phyloP scores from a whole-genome alignment of 2,888 invertebrate genomes.

The Endomychus coccineus region DNA sequence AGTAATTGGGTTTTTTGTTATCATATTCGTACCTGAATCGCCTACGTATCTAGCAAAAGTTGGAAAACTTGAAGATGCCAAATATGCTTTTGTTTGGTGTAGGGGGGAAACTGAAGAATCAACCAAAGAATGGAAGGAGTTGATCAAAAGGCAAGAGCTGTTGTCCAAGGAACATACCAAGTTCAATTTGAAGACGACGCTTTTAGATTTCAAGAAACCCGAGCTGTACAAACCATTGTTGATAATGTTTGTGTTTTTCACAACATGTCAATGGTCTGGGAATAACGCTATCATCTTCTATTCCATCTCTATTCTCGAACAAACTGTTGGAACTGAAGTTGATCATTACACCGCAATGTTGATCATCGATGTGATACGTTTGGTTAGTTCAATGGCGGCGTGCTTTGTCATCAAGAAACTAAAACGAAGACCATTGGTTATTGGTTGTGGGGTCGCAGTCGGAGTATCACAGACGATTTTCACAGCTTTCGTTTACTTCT shows the following conservation, averaged over 20 bases:
- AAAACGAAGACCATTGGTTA: conserved; percentile 55
- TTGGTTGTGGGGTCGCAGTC: conserved; percentile 58
- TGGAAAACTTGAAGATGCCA: conserved; percentile 51
- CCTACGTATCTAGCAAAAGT: conserved; percentile 61
- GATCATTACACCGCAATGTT: conserved; percentile 61
- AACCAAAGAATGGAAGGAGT: conserved; percentile 46
- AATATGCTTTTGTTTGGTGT: conserved; percentile 53
- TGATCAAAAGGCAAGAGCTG: conserved; percentile 43
- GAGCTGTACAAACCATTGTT: conserved; percentile 53
- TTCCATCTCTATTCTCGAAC: conserved; percentile 57
- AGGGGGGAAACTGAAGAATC: conserved; percentile 51
- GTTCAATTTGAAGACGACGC: not conserved
- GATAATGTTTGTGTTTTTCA: conserved; percentile 58
- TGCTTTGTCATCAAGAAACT: conserved; percentile 56
- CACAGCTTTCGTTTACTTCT: conserved; percentile 21
- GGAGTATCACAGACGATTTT: conserved; percentile 21
- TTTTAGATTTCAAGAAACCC: conserved; percentile 35
- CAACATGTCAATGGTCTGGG: conserved; percentile 62
- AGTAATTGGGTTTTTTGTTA: conserved; percentile 45
- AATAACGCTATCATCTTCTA: conserved; percentile 66
- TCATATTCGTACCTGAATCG: conserved; percentile 57
- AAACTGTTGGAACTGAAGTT: conserved; percentile 51
- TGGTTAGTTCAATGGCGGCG: conserved; percentile 55
- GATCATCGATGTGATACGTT: conserved; percentile 56
- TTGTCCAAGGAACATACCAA: conserved; percentile 4